phyloP scores from a whole-genome alignment of 2,113 vertebrate species.

The Micromys minutus region DNA sequence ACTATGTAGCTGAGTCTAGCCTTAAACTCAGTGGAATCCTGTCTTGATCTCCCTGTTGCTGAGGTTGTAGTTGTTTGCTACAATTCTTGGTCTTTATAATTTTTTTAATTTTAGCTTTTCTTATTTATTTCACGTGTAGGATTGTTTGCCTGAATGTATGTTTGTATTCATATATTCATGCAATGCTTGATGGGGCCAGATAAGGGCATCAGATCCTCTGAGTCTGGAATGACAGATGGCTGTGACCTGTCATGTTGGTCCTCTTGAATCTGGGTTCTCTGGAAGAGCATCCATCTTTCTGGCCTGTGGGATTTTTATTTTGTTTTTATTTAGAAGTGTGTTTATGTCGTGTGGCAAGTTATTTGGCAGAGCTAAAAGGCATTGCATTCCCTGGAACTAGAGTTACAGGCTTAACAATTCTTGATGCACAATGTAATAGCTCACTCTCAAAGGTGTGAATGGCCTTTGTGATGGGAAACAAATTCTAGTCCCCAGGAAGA shows the following conservation, averaged over 20 bases:
- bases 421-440: not conserved
- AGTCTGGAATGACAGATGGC: not conserved
- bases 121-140: not conserved
- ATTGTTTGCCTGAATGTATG: not conserved
- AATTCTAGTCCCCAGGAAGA: not conserved
- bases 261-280: not conserved
- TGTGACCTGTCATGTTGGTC: not conserved
- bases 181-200: not conserved
- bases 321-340: not conserved
- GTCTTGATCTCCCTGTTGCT: not conserved
- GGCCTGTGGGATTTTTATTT: not conserved
- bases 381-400: not conserved
- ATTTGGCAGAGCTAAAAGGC: not conserved
- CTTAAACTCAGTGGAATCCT: not conserved
- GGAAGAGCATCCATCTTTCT: not conserved
- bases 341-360: not conserved
- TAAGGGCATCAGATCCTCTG: not conserved
- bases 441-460: not conserved
- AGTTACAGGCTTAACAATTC: not conserved
- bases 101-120: constrained; percentile 44
- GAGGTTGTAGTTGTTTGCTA: not conserved
- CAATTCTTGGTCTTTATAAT: not conserved
- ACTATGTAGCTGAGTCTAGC: not conserved
- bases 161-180: not conserved
- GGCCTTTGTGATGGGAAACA: not conserved